Base-by-base conservation (phyloP, 2,888 invertebrate genomes). In the Dilophus febrilis region DNA sequence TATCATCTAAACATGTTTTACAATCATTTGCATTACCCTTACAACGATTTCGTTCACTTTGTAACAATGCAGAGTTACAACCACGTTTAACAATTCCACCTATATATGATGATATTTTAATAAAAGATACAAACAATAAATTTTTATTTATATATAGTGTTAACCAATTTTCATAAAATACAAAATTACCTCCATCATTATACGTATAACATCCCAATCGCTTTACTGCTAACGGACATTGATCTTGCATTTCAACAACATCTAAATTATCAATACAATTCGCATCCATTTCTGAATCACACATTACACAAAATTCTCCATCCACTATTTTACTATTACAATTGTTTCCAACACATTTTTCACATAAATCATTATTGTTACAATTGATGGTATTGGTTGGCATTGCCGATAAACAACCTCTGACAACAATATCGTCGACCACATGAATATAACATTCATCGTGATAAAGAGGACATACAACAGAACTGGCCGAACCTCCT, bases 151-250 rank as follows among this genome's bases (percentile, higher is more conserved):
- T 22, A 6, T 22, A 22, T 8, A 6, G 22, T 6, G 8, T 22
- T 6, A 22, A 6, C 4, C 22, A 4, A 22, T 22, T 6, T 6
- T 22, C 8, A 22, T 6, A 22, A 22, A 6, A 22, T 4, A 22
- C 22, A n/a, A n/a, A n/a, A n/a, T 8, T 22, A 22, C 35, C 35
- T 35, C 35, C 35, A 35, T 35, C 35, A 26, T 35, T 27, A n/a
- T 18, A 35, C 26, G 26, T 8, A 35, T 35, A 35, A 19, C 35
- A 35, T 26, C 35, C 35, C 27, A 35, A 13, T 35, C 8, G 4
- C 11, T 13, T 13, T 13, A 26, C 12, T 7, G 4, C 14, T 6
- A 26, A 12, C 7, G 35, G 35, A 35, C 35, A 35, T 10, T 14
- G 10, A 12, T 22, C 2, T 13, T 14, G 22, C 35, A 35, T 35